Base-by-base conservation (phyloP, 2,113 vertebrate species). In the Anser cygnoides region DNA sequence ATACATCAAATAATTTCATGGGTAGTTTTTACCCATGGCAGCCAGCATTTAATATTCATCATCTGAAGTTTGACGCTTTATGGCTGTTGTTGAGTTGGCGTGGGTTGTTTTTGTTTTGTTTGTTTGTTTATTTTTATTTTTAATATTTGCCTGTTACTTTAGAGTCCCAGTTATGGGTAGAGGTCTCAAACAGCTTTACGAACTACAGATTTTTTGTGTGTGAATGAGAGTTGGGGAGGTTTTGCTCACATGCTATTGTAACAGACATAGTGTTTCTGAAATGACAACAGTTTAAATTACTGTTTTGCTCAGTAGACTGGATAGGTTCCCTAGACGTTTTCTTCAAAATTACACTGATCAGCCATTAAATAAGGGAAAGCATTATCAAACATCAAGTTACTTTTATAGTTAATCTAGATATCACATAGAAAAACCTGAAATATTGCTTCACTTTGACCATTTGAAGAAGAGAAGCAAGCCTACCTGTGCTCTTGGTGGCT, bases 1-100 rank as follows among this genome's bases (percentile, higher is more conserved):
- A 84, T 9, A 1, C 11, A 67, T 52, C 14, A 84, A 52, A 46
- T 35, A 62, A 44, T 39, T 63, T 8, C 0, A 0, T 23, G 10
- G 52, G n/a, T 49, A 49, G 11, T 31, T 63, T 82, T 39, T 37
- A 58, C 21, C 11, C 21, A 41, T 14, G 44, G 14, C 26, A 84
- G 43, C 4, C 49, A 90, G 17, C 17, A 67, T 50, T 71, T 66
- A 52, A 31, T 46, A 74, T 41, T 74, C 39, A 49, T 28, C 11
- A 66, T n/a, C n/a, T 79, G 16, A 79, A 61, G 31, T 79, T 6
- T 50, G 28, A 86, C 14, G 50, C 29, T 12, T 76, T 31, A 50
- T 44, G 8, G 13, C 18, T 25, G 37, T 25, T 77, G 13, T 35
- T 73, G 19, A 33, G 66, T 52, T 55, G 31, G 22, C 10, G 18